Conservation (phyloP, 2,888 invertebrate genomes). For the Lottia scabra region DNA sequence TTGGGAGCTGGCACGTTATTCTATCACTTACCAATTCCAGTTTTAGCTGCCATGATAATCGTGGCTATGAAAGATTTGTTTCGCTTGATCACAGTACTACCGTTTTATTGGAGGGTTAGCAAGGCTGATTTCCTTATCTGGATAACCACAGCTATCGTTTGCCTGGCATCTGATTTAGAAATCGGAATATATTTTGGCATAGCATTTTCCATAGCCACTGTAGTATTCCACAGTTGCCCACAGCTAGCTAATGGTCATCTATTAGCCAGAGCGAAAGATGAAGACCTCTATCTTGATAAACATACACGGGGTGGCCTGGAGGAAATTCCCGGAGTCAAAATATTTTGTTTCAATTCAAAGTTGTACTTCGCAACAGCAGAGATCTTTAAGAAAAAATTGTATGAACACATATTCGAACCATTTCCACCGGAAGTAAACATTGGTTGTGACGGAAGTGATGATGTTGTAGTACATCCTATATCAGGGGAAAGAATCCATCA, state of each 20-base stretch:
- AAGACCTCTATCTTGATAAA: conserved; percentile 26
- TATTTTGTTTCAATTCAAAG: background rate
- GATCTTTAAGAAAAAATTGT: conserved; percentile 25
- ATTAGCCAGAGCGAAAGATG: conserved; percentile 25
- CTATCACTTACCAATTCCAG: conserved; percentile 52
- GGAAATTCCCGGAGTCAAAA: background rate
- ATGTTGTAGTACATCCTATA: conserved; percentile 2
- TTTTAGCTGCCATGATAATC: conserved; percentile 69
- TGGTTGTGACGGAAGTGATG: background rate
- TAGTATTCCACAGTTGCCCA: conserved; percentile 37
- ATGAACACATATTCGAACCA: conserved; percentile 10
- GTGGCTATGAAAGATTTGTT: conserved; percentile 69
- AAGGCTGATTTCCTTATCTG: conserved; percentile 78
- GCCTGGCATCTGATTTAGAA: conserved; percentile 49
- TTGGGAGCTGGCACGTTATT: conserved; percentile 57
- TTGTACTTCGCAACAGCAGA: conserved; percentile 17
- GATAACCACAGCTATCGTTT: conserved; percentile 46
- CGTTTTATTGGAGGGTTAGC: conserved; percentile 80
- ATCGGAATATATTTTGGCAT: conserved; percentile 57
- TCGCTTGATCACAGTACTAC: conserved; percentile 78
- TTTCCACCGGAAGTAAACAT: background rate
- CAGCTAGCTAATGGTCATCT: conserved; percentile 35
- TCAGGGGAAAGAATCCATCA: conserved; percentile 19
- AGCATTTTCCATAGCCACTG: conserved; percentile 39
- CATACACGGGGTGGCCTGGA: conserved; percentile 11